Percentiles rank a stretch among this genome's conserved stretches.
Conservation (phyloP, 2,113 vertebrate species). For the Tachuris rubrigastra region DNA sequence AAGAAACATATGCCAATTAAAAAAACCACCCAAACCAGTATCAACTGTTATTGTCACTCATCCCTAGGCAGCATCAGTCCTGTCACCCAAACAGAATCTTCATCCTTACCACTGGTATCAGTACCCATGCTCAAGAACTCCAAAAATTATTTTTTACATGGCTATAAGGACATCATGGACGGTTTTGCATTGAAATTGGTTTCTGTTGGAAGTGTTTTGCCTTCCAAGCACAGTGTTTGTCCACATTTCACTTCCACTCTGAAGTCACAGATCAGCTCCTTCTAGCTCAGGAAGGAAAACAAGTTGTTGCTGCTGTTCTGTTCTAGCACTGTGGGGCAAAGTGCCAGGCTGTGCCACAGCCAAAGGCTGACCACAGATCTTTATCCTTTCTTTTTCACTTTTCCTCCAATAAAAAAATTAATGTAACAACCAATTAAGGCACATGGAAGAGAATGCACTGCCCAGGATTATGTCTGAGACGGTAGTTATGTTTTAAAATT, state of each 20-base stretch:
- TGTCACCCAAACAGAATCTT: not conserved
- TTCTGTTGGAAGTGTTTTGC: not conserved
- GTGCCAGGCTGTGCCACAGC: not conserved
- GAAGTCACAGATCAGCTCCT: not conserved
- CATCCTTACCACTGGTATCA: not conserved
- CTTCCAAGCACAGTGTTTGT: not conserved
- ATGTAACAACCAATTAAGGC: not conserved
- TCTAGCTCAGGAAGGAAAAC: not conserved
- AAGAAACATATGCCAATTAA: not conserved
- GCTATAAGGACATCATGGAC: not conserved
- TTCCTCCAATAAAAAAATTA: not conserved
- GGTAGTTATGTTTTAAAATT: not conserved
- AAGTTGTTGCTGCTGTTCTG: not conserved
- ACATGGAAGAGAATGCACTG: not conserved
- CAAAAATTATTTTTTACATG: not conserved
- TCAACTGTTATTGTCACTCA: not conserved
- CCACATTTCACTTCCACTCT: not conserved
- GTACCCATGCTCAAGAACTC: not conserved
- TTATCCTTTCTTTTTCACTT: not conserved
- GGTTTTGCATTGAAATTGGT: not conserved
- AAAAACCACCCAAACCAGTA: not conserved
- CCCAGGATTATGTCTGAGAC: not conserved
- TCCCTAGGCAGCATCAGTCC: not conserved
- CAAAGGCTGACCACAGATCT: not conserved
- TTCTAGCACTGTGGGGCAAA: not conserved